Evolutionary conservation across 2,113 vertebrate species (phyloP).

Genomic region (Lynx canadensis): DNA sequence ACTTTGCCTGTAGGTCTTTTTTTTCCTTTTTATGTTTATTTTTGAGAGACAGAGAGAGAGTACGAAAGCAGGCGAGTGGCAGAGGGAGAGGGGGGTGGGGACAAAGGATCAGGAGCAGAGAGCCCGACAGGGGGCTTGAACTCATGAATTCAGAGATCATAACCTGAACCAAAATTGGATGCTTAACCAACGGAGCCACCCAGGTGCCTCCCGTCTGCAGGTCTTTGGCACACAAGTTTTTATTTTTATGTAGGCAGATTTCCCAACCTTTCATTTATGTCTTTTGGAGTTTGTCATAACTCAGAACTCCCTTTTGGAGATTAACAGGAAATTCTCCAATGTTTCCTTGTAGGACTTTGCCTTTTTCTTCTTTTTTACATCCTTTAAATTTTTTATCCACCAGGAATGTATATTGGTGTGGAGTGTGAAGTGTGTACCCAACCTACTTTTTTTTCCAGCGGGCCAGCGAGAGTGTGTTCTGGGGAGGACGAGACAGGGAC

Average conservation of each 20-base stretch:
- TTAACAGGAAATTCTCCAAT: background rate
- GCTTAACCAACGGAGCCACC: too few species aligned
- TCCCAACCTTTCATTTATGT: background rate
- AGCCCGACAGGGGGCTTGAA: too few species aligned
- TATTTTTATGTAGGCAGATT: background rate
- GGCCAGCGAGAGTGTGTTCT: background rate
- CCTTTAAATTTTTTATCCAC: slow-evolving; percentile 21
- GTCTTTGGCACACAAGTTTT: background rate
- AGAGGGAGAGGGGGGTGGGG: too few species aligned
- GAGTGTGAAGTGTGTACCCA: background rate
- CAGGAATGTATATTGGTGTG: background rate
- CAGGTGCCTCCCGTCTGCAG: background rate
- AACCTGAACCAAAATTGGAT: too few species aligned
- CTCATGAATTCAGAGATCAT: too few species aligned
- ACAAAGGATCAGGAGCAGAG: too few species aligned
- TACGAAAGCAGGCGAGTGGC: too few species aligned
- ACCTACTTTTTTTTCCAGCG: background rate
- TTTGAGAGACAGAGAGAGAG: too few species aligned
- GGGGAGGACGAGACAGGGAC: background rate
- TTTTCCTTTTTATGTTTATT: too few species aligned
- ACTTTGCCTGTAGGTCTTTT: background rate
- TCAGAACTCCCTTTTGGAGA: background rate
- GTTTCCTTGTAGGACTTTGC: background rate
- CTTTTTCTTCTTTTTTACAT: background rate
- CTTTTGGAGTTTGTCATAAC: background rate